Evolutionary conservation across 1,140 invertebrate genomes (phyloP), one percentile per base, ranked within the genome.

Genomic region (Drosophila tropicalis): DNA sequence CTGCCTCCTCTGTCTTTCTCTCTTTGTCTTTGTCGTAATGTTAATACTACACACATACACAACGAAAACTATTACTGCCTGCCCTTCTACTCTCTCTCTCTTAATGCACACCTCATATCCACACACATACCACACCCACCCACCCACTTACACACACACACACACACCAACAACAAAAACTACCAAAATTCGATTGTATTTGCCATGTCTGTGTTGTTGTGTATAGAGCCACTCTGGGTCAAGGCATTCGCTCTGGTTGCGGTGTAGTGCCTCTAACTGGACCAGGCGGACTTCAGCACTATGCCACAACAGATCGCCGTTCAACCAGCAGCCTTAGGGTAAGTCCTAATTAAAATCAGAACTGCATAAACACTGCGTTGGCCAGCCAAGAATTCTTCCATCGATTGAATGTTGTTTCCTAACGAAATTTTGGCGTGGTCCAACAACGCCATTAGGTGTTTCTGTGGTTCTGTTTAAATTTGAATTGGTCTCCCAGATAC

Each of bases 191-290:
- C 81, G 84, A 81, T 73, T 81, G 75, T 81, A 91, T 91, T 51
- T 90, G 90, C 77, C 77, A 87, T 90, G 85, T 90, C 83, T 84
- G 67, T 79, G 83, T 90, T 91, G 85, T 51, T 51, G 44, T 51
- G 44, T 90, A 79, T 93, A 95, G 94, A 94, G 94, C 93, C 92
- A 94, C 94, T 93, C 93, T 94, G 92, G 94, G 94, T 91, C 94
- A 94, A 91, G 94, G 93, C 92, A 93, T 94, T 62, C 93, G 94
- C 72, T 93, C 93, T 79, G 93, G 93, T 79, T 92, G 93, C 67
- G 91, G 93, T 66, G 91, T 93, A 72, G 94, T 92, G 74, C 91
- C 91, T 92, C 90, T 93, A 92, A 90, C 92, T 92, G 81, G 92
- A 92, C 72, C 93, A 91, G 75, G 93, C 93, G 82, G 94, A 82